phyloP scores from a whole-genome alignment of 2,888 invertebrate genomes.

The Cephus pygmeus region DNA sequence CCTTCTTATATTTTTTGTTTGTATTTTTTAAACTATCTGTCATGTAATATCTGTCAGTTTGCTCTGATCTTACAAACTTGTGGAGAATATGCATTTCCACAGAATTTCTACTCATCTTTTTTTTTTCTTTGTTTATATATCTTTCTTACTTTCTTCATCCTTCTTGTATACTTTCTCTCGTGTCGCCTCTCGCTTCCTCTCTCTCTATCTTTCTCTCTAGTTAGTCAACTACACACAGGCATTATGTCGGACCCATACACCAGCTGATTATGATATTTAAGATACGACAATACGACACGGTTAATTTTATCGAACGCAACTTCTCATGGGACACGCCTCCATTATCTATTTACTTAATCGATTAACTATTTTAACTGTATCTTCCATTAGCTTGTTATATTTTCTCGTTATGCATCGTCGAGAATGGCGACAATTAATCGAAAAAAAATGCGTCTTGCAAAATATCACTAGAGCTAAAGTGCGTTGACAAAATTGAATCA shows the following conservation, averaged over 20 bases:
- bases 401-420: neutral
- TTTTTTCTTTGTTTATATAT: neutral
- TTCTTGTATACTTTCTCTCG: conserved; percentile 6
- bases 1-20: neutral
- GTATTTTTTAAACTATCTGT: neutral
- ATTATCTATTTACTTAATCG: neutral
- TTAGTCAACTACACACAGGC: conserved; percentile 40
- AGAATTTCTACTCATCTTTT: neutral
- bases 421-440: neutral
- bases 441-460: neutral
- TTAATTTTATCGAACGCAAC: neutral
- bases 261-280: conserved; percentile 57
- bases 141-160: conserved; percentile 9
- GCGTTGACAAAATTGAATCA: no score
- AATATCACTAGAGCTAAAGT: neutral
- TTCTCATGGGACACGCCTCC: neutral
- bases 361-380: neutral
- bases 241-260: conserved; percentile 63
- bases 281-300: conserved; percentile 28
- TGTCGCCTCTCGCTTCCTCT: conserved; percentile 6
- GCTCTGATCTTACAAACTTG: neutral
- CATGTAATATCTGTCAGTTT: neutral
- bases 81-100: neutral
- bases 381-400: neutral
- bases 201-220: conserved; percentile 12